These are phyloP conservation scores for Sarcophaga variegata DNA, from an alignment of 2,888 invertebrate genomes.

Conservation along the genomic window DNA sequence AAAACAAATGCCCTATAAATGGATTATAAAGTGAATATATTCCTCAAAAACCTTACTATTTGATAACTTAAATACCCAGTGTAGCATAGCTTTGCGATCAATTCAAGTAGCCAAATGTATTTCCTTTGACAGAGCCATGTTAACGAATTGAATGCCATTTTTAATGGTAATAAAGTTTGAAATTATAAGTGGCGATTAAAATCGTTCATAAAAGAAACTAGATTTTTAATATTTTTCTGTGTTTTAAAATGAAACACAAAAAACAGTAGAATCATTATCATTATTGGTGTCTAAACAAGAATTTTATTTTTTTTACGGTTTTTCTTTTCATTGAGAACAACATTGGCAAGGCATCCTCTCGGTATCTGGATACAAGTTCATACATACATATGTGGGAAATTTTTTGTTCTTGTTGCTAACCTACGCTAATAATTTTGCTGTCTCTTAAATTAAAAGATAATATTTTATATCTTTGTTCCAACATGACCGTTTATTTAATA, in stretches of 20 bases:
- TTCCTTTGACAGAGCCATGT: background rate
- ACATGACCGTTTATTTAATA: background rate
- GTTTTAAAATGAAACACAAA: background rate
- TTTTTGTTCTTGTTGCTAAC: background rate
- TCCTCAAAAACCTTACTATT: no score
- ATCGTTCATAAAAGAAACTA: background rate
- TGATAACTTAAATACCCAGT: background rate
- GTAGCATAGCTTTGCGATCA: background rate
- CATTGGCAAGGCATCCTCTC: background rate
- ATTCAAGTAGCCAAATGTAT: constrained; percentile 33
- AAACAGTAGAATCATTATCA: background rate
- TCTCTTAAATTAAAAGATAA: constrained; percentile 10
- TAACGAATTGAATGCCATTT: constrained; percentile 25
- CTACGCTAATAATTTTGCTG: constrained; percentile 11
- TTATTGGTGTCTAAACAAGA: constrained; percentile 28
- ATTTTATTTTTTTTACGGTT: background rate
- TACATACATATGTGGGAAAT: constrained; percentile 2
- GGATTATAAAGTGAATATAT: no score
- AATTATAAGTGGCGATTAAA: constrained; percentile 4
- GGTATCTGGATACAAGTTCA: background rate
- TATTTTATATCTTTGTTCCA: background rate
- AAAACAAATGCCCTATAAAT: background rate
- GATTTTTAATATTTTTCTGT: background rate
- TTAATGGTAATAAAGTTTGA: constrained; percentile 21
- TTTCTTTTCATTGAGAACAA: background rate